A percentile compares a stretch with the other conserved stretches of the same genome.
These are phyloP conservation scores for Tipula vernalis DNA, from an alignment of 2,888 invertebrate species.

Conservation along the genomic window DNA sequence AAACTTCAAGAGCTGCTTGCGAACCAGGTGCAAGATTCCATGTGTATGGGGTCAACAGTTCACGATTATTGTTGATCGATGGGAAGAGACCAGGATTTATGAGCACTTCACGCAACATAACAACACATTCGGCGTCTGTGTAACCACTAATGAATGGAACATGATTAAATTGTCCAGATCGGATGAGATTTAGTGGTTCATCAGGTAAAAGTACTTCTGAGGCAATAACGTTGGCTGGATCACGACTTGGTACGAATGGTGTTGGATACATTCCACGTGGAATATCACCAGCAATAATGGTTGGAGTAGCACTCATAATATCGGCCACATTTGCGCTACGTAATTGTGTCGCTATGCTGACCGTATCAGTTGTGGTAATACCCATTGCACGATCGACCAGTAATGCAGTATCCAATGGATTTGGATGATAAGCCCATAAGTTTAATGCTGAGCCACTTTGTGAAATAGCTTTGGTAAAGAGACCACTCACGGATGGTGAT, in stretches of 20 bases:
- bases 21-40: conserved; percentile 12
- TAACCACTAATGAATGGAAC: conserved; percentile 18
- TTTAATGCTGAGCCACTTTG: conserved; percentile 51
- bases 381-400: conserved; percentile 45
- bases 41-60: conserved; percentile 12
- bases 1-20: background rate
- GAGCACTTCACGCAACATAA: conserved; percentile 12
- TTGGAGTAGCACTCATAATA: conserved; percentile 6
- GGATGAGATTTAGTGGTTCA: conserved; percentile 14
- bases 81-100: conserved; percentile 8
- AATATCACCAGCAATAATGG: background rate
- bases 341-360: conserved; percentile 11
- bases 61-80: conserved; percentile 13
- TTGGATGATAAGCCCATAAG: conserved; percentile 43
- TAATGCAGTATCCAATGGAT: conserved; percentile 44
- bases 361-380: conserved; percentile 40
- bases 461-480: conserved; percentile 49
- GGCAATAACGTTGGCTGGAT: conserved; percentile 10
- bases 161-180: conserved; percentile 13
- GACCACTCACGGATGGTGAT: conserved; percentile 30
- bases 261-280: conserved; percentile 13
- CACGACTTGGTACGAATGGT: conserved; percentile 15
- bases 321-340: background rate
- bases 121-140: conserved; percentile 14
- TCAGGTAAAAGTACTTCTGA: conserved; percentile 14